Conservation (phyloP, 1,140 invertebrate genomes). For the Aradophagus sp. region DNA sequence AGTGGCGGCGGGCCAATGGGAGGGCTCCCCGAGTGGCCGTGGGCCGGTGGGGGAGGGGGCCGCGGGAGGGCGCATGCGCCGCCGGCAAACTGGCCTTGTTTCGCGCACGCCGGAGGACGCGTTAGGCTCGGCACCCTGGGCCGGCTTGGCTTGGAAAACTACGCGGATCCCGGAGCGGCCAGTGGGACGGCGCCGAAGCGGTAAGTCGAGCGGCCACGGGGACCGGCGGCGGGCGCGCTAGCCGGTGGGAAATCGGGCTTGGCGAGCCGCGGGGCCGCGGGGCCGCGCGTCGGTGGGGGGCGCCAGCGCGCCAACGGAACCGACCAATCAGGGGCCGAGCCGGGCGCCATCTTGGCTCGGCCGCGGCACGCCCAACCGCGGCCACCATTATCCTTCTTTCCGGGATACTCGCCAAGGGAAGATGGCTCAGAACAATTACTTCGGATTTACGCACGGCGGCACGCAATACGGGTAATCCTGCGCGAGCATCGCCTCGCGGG, state of each 20-base stretch:
- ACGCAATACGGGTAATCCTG: conserved; percentile 85
- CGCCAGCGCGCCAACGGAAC: conserved; percentile 29
- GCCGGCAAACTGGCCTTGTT: conserved; percentile 56
- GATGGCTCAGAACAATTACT: conserved; percentile 95
- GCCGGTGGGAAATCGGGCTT: neutral
- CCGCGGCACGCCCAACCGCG: conserved; percentile 71
- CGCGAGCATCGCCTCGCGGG: too few relatives aligned
- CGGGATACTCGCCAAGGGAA: conserved; percentile 70
- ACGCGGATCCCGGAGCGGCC: neutral
- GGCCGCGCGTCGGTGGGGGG: conserved; percentile 6
- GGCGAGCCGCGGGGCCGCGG: neutral
- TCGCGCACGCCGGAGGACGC: conserved; percentile 61
- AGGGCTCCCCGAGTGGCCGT: too few relatives aligned
- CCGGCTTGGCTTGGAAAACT: neutral
- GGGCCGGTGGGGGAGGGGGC: neutral
- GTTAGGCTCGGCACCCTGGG: conserved; percentile 1
- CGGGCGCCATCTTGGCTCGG: conserved; percentile 30
- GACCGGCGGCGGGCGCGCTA: neutral
- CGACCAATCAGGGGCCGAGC: neutral
- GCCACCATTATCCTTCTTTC: conserved; percentile 72
- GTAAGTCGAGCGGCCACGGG: neutral
- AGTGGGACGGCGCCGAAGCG: neutral
- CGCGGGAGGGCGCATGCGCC: conserved; percentile 50
- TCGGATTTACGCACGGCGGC: conserved; percentile 91
- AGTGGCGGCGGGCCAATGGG: too few relatives aligned